Evolutionary conservation across 2,888 invertebrate species (phyloP), one percentile per base, ranked within the genome.

Genomic region (Cactoblastis cactorum): DNA sequence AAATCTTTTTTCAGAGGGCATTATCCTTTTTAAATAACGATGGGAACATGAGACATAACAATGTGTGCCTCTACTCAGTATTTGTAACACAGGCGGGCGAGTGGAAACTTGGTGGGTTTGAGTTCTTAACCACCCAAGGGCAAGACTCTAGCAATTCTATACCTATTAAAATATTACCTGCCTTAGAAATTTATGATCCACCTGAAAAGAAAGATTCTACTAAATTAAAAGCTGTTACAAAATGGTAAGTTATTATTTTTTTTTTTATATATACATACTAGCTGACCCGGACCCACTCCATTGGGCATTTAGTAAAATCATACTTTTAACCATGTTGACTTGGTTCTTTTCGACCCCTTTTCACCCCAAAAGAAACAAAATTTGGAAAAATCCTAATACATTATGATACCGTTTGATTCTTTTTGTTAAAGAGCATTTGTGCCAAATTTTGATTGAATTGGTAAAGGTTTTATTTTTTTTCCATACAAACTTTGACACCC

Each of bases 81-180:
- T 99, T 97, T 91, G 98, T 99, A 3, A 98, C 98, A 69, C 91
- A 94, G 47, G 96, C 98, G 17, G 99, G 98, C 0, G 99, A 99
- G 80, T 99, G 99, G 99, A 98, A 98, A 81, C 91, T 99, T 2
- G 98, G 97, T 9, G 97, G 98, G 6, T 94, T 98, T 59, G 98
- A 99, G 77, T 98, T 97, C 74, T 93, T 96, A 51, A 91, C 93
- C 28, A 66, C 80, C 12, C 84, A 83, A 18, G 87, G 84, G 47
- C 91, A 91, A 54, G 94, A 94, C 49, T 86, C 85, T 5, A 77
- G 84, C 55, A 91, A 91, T 57, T 87, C 90, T 69, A 91, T 94
- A 57, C 93, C 95, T 17, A 90, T 93, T 17, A 95, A 95, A 83
- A 92, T 93, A 77, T 92, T 92, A 65, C 93, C 92, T 65, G 86